Percentiles rank a stretch among this genome's conserved stretches.
Evolutionary conservation across 2,888 invertebrate species (phyloP).

Genomic region (Pyrochroa serraticornis): DNA sequence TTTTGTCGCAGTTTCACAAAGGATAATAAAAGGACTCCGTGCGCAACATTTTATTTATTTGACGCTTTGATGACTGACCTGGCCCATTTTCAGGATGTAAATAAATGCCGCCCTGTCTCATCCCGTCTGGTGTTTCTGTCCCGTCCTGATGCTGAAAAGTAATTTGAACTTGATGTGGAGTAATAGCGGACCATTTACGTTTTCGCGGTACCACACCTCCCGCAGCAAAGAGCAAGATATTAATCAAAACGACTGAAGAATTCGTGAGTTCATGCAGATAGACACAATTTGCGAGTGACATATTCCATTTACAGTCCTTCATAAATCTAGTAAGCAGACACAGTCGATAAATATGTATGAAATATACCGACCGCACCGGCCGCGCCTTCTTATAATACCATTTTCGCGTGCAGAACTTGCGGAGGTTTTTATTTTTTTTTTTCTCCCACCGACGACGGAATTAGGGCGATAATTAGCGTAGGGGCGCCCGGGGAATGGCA

Average conservation of each 20-base stretch:
- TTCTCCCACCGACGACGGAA: background rate
- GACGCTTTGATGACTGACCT: too few species aligned
- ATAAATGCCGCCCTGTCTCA: too few species aligned
- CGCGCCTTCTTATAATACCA: constrained; percentile 42
- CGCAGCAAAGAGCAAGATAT: constrained; percentile 32
- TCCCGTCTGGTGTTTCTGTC: background rate
- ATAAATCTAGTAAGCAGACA: constrained; percentile 46
- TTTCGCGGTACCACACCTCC: constrained; percentile 17
- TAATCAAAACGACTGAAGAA: constrained; percentile 42
- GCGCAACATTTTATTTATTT: too few species aligned
- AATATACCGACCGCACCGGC: constrained; percentile 42
- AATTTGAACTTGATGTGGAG: constrained; percentile 28
- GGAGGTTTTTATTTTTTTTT: background rate
- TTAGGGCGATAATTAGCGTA: background rate
- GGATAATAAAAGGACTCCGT: too few species aligned
- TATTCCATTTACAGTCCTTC: constrained; percentile 50
- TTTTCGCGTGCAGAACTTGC: constrained; percentile 32
- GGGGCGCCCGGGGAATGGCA: background rate
- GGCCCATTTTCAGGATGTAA: too few species aligned
- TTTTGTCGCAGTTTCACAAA: too few species aligned
- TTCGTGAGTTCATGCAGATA: constrained; percentile 44
- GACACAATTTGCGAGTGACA: constrained; percentile 51
- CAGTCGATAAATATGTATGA: constrained; percentile 54
- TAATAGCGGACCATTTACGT: constrained; percentile 27
- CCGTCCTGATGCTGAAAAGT: background rate